phyloP scores from a whole-genome alignment of 2,888 invertebrate genomes.

The Thysanoteuthis rhombus region DNA sequence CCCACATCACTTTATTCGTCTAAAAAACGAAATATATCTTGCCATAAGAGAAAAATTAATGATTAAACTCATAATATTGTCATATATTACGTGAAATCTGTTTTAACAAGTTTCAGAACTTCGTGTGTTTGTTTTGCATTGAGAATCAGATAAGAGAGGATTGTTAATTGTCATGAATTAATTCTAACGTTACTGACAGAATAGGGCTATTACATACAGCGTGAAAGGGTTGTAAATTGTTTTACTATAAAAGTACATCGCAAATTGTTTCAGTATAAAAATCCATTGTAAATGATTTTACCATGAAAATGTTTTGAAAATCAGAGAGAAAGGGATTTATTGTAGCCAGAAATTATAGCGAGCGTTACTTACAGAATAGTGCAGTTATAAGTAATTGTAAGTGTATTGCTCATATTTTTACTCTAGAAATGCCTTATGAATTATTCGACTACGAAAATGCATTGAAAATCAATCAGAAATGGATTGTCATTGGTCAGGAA shows the following conservation, averaged over 20 bases:
- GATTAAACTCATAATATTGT: not conserved
- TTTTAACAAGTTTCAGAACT: not conserved
- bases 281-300: not conserved
- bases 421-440: not conserved
- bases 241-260: too few relatives aligned
- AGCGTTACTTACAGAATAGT: too few relatives aligned
- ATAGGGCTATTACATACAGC: not conserved
- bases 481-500: too few relatives aligned
- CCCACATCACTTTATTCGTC: too few relatives aligned
- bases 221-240: too few relatives aligned
- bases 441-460: not conserved
- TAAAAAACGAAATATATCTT: too few relatives aligned
- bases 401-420: not conserved
- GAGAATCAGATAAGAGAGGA: not conserved
- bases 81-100: not conserved
- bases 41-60: not conserved
- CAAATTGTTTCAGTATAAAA: too few relatives aligned
- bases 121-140: not conserved
- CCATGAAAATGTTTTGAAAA: not conserved
- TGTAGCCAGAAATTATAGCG: too few relatives aligned
- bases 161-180: not conserved
- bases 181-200: not conserved
- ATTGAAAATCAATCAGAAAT: not conserved
- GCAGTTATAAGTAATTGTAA: not conserved
- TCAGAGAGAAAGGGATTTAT: too few relatives aligned